These are phyloP conservation scores for Nomada fabriciana DNA, from an alignment of 2,888 invertebrate genomes.

Conservation along the genomic window DNA sequence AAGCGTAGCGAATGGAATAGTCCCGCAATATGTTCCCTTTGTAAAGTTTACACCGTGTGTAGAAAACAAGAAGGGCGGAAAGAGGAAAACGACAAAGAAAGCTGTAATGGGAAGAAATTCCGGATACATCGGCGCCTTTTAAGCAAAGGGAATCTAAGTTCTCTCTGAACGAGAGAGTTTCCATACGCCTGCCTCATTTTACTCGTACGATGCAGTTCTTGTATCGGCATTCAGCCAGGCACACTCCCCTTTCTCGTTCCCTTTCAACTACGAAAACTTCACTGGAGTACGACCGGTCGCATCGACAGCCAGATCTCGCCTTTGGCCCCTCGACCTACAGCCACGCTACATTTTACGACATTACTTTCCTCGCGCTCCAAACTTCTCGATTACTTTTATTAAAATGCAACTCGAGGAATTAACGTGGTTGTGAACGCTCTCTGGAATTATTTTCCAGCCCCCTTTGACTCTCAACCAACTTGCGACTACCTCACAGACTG, in stretches of 20 bases:
- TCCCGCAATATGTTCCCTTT: neutral
- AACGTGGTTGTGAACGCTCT: slow-evolving; percentile 67
- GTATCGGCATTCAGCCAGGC: slow-evolving; percentile 65
- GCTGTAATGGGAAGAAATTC: slow-evolving; percentile 15
- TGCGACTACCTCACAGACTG: slow-evolving; percentile 18
- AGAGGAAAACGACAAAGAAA: neutral
- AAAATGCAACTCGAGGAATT: slow-evolving; percentile 77
- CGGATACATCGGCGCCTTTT: neutral
- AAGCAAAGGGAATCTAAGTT: slow-evolving; percentile 7
- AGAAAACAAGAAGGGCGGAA: neutral
- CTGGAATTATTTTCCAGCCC: slow-evolving; percentile 56
- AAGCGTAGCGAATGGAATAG: too few species aligned
- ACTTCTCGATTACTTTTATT: slow-evolving; percentile 80
- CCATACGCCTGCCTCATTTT: slow-evolving; percentile 43
- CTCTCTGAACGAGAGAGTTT: slow-evolving; percentile 5
- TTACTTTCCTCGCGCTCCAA: slow-evolving; percentile 76
- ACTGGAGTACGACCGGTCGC: slow-evolving; percentile 60
- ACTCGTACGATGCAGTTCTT: slow-evolving; percentile 43
- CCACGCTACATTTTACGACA: slow-evolving; percentile 74
- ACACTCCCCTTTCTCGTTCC: slow-evolving; percentile 7
- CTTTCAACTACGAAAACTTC: slow-evolving; percentile 59
- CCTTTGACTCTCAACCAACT: slow-evolving; percentile 12
- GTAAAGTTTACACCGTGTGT: neutral
- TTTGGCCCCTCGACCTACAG: slow-evolving; percentile 8
- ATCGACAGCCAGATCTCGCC: slow-evolving; percentile 46